phyloP scores from a whole-genome alignment of 1,140 invertebrate genomes.

The Phocides pigmalion region DNA sequence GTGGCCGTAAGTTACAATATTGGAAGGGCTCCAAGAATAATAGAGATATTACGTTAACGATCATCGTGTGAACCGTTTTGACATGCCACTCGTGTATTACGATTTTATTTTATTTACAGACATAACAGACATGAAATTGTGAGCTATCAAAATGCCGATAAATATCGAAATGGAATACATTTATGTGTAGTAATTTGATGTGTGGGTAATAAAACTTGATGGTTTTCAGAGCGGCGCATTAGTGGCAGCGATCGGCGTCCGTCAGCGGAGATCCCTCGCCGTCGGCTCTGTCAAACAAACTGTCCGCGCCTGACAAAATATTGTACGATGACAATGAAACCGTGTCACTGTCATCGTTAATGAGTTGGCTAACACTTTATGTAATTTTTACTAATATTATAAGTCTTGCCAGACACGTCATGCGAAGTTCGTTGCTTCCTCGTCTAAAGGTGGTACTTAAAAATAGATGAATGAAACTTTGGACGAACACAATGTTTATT shows the following conservation, averaged over 20 bases:
- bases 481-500: not conserved
- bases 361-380: conserved; percentile 4
- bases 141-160: conserved; percentile 60
- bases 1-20: conserved; percentile 44
- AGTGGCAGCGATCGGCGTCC: not conserved
- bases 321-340: conserved; percentile 19
- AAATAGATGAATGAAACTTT: not conserved
- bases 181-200: conserved; percentile 41
- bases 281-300: conserved; percentile 33
- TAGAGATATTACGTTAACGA: conserved; percentile 54
- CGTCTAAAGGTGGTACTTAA: not conserved
- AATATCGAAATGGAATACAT: conserved; percentile 54
- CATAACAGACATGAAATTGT: conserved; percentile 61
- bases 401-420: not conserved
- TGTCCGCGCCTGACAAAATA: conserved; percentile 19
- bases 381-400: conserved; percentile 1
- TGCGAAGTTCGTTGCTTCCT: not conserved
- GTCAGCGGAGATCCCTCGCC: conserved; percentile 7
- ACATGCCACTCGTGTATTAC: conserved; percentile 37
- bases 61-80: conserved; percentile 46
- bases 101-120: conserved; percentile 66
- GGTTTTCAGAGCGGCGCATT: conserved; percentile 44
- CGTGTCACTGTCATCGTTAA: conserved; percentile 1
- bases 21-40: conserved; percentile 63
- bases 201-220: conserved; percentile 49